Evolutionary conservation across 2,888 invertebrate genomes (phyloP).

Genomic region (Rhodophaea formosa): DNA sequence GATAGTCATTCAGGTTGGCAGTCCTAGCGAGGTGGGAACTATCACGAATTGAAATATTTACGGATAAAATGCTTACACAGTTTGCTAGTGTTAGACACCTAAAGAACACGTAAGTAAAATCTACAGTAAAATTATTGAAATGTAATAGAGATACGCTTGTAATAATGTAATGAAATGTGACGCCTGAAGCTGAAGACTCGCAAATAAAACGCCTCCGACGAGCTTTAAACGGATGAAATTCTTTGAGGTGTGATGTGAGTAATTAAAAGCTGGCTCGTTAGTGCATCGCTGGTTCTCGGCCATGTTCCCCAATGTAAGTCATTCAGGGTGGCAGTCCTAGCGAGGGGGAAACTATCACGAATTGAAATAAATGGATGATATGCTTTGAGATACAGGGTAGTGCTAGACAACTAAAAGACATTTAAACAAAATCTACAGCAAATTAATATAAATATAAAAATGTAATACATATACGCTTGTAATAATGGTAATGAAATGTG

Average conservation of each 20-base stretch:
- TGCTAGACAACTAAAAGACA: too few species aligned
- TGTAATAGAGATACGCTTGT: neutral
- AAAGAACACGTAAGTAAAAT: neutral
- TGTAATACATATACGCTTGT: too few species aligned
- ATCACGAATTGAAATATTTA: too few species aligned
- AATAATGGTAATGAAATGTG: too few species aligned
- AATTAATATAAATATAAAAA: too few species aligned
- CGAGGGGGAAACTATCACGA: too few species aligned
- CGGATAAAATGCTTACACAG: too few species aligned
- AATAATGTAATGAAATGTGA: conserved; percentile 1
- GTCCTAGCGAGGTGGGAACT: too few species aligned
- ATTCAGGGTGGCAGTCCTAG: conserved; percentile 20
- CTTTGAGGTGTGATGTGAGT: conserved; percentile 35
- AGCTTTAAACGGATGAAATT: conserved; percentile 4
- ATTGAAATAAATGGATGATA: too few species aligned
- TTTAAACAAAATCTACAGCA: too few species aligned
- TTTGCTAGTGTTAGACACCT: neutral
- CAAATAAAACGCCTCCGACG: conserved; percentile 4
- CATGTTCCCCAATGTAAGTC: conserved; percentile 44
- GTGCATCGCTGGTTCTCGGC: conserved; percentile 34
- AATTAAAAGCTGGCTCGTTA: conserved; percentile 49
- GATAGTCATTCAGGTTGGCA: too few species aligned
- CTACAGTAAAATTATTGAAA: neutral
- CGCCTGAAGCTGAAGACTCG: neutral
- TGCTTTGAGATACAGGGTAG: too few species aligned